These are phyloP conservation scores for Urophycis tenuis DNA, from an alignment of 2,797 vertebrate species.

Conservation along the genomic window DNA sequence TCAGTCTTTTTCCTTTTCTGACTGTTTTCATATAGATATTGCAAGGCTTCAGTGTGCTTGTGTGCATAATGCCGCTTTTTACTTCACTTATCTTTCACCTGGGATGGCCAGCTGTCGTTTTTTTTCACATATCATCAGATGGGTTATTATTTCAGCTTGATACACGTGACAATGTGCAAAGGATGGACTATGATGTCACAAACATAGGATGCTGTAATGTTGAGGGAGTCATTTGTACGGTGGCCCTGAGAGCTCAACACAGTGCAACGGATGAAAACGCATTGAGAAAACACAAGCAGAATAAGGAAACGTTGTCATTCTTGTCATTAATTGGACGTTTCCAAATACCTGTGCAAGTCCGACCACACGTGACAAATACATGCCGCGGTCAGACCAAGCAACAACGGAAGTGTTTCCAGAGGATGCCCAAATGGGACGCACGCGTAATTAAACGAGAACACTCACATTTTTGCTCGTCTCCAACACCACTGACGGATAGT, in stretches of 20 bases:
- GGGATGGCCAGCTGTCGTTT: background rate
- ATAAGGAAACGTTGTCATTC: too few species aligned
- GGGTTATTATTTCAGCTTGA: background rate
- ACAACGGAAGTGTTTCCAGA: too few species aligned
- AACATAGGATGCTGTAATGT: background rate
- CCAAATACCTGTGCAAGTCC: too few species aligned
- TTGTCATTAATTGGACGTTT: too few species aligned
- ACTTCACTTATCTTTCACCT: constrained; percentile 2
- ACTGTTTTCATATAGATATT: background rate
- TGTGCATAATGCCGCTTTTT: background rate
- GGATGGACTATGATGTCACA: background rate
- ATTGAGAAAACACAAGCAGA: too few species aligned
- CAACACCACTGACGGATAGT: too few species aligned
- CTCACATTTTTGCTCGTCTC: too few species aligned
- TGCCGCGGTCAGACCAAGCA: too few species aligned
- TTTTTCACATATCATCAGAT: background rate
- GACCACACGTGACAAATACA: too few species aligned
- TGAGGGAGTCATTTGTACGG: background rate
- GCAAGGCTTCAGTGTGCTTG: background rate
- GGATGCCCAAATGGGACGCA: too few species aligned
- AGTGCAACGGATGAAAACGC: too few species aligned
- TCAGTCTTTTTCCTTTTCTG: background rate
- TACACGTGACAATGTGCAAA: background rate
- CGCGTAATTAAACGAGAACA: too few species aligned
- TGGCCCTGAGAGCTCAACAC: background rate